A percentile compares a stretch with the other conserved stretches of the same genome.
phyloP scores from a whole-genome alignment of 2,888 invertebrate species.

The Embidobia sp. region DNA sequence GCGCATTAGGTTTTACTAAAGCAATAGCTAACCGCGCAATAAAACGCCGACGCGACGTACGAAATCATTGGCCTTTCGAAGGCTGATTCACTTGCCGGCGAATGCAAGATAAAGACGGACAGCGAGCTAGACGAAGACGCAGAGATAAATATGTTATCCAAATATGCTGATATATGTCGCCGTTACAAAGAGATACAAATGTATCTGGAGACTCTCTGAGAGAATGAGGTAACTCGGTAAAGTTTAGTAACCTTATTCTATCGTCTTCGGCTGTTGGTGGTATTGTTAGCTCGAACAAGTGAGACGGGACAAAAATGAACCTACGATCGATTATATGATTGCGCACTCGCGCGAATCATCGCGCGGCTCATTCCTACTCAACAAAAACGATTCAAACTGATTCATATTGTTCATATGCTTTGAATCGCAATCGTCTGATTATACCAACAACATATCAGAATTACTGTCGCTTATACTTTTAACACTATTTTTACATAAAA shows the following conservation, averaged over 20 bases:
- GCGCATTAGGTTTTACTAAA: conserved; percentile 48
- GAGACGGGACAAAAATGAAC: conserved; percentile 20
- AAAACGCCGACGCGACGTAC: conserved; percentile 53
- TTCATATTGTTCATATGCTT: too few species aligned
- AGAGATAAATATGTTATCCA: conserved; percentile 53
- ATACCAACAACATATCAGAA: too few species aligned
- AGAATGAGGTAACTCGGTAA: conserved; percentile 60
- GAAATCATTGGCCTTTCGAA: conserved; percentile 51
- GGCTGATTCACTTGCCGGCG: conserved; percentile 52
- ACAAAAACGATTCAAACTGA: too few species aligned
- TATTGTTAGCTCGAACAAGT: conserved; percentile 24
- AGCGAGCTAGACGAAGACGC: conserved; percentile 11
- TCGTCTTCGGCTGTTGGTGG: too few species aligned
- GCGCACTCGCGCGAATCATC: too few species aligned
- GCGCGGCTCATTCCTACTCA: too few species aligned
- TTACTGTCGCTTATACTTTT: too few species aligned
- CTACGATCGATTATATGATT: too few species aligned
- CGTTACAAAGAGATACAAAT: conserved; percentile 50
- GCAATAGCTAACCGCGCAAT: conserved; percentile 40
- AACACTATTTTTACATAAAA: too few species aligned
- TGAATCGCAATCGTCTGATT: too few species aligned
- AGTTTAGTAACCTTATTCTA: conserved; percentile 62
- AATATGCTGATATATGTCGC: conserved; percentile 56
- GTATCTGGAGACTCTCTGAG: conserved; percentile 18
- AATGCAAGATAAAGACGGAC: conserved; percentile 21